Percentiles rank a stretch among this genome's conserved stretches.
Evolutionary conservation across 2,888 invertebrate genomes (phyloP).

Genomic region (Lymantria monacha): DNA sequence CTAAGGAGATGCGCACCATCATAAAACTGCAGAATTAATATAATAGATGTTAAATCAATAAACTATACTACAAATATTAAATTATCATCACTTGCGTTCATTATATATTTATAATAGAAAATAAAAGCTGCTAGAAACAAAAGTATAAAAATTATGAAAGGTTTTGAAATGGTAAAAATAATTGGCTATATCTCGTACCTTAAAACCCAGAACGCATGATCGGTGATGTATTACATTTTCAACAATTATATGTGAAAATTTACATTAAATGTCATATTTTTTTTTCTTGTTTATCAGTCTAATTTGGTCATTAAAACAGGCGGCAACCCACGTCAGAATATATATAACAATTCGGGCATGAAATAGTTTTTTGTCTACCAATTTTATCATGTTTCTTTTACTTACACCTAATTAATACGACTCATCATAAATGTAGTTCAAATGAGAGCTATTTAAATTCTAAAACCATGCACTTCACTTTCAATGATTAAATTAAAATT

Average conservation of each 20-base stretch:
- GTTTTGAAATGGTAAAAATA: slow-evolving; percentile 25
- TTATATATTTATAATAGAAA: slow-evolving; percentile 11
- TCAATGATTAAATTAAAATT: slow-evolving; percentile 73
- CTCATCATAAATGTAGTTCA: slow-evolving; percentile 53
- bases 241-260: too few species aligned
- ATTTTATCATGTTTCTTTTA: slow-evolving; percentile 43
- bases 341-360: slow-evolving; percentile 50
- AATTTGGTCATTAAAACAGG: slow-evolving; percentile 64
- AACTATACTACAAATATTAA: slow-evolving; percentile 6
- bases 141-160: slow-evolving; percentile 19
- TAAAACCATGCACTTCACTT: slow-evolving; percentile 71
- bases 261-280: slow-evolving; percentile 39
- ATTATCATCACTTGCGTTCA: slow-evolving; percentile 20
- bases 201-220: slow-evolving; percentile 34
- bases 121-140: slow-evolving; percentile 20
- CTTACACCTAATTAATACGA: slow-evolving; percentile 69
- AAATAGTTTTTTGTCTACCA: slow-evolving; percentile 46
- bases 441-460: slow-evolving; percentile 73
- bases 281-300: slow-evolving; percentile 59
- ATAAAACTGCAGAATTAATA: not conserved
- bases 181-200: slow-evolving; percentile 38
- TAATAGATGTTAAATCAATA: slow-evolving; percentile 9
- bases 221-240: slow-evolving; percentile 23
- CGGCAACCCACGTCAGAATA: slow-evolving; percentile 56
- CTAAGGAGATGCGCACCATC: slow-evolving; percentile 5